A percentile compares a stretch with the other conserved stretches of the same genome.
phyloP scores from a whole-genome alignment of 2,888 invertebrate genomes.

The Zhuqinia jingwanae region DNA sequence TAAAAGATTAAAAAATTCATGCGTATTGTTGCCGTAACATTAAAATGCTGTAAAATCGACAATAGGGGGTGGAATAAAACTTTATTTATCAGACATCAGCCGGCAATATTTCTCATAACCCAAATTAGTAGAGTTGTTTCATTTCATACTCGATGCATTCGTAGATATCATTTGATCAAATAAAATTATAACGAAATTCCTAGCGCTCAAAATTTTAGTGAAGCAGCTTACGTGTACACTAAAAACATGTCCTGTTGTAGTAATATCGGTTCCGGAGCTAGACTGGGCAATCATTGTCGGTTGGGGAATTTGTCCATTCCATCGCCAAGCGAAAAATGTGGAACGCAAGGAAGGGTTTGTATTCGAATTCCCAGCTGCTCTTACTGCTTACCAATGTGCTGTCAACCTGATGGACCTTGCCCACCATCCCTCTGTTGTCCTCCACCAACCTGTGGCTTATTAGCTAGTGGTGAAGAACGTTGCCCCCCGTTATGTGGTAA shows the following conservation, averaged over 20 bases:
- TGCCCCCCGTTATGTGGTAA: conserved; percentile 53
- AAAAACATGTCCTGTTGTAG: conserved; percentile 38
- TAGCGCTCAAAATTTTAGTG: too few species aligned
- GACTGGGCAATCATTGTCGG: conserved; percentile 5
- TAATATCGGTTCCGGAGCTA: conserved; percentile 14
- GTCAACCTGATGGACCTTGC: conserved; percentile 42
- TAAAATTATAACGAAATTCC: too few species aligned
- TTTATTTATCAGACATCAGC: too few species aligned
- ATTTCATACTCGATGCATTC: too few species aligned
- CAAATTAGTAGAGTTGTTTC: too few species aligned
- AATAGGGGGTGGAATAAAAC: too few species aligned
- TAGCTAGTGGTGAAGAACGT: neutral
- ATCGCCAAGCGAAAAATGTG: conserved; percentile 36
- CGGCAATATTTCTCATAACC: too few species aligned
- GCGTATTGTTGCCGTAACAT: too few species aligned
- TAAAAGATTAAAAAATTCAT: too few species aligned
- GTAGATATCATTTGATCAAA: too few species aligned
- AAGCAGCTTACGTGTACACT: too few species aligned
- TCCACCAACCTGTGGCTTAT: conserved; percentile 24
- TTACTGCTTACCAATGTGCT: conserved; percentile 54
- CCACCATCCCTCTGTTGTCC: conserved; percentile 46
- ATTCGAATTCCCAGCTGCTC: conserved; percentile 43
- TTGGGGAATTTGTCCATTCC: neutral
- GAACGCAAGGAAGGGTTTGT: conserved; percentile 53
- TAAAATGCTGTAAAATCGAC: too few species aligned